Base-by-base conservation (phyloP, 2,113 vertebrate species). In the Pholis gunnellus region DNA sequence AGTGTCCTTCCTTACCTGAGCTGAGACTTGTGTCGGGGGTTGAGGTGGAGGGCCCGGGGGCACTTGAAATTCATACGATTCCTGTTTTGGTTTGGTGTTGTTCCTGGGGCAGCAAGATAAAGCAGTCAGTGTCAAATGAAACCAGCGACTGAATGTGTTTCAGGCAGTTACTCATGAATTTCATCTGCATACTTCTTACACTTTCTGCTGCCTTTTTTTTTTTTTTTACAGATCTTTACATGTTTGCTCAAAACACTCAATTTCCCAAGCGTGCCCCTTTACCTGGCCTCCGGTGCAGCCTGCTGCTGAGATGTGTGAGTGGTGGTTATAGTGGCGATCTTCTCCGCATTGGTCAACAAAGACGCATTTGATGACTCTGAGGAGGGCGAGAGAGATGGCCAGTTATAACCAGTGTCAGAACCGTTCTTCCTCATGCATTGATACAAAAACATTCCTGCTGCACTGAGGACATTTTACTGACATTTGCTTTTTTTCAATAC, bases 281-380 rank as follows among this genome's bases (percentile, higher is more conserved):
- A 99, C 98, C 97, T 98, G 91, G 96, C 94, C 94, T 99, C 98
- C 67, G 97, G 96, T 81, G 93, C 91, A 36, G 93, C 87, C 92
- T 95, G 95, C 72, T 97, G 98, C 94, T 98, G 98, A 92, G 97
- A 95, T 48, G 97, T 94, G 92, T 99, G 98, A 38, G 98, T 99
- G 88, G 98, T 99, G 87, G 98, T 99, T 90, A 99, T 99, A 79
- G 98, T 99, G 89, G 98, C 98, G 8, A 99, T 99, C 96, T 99
- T 99, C 95, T 99, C 98, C 1, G 98, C 98, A n/a, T 99, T 99
- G 91, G 98, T 99, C 95, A 99, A 93, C 94, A 99, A 95, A 60
- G 98, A 97, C 18, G 98, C 97, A 79, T 99, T 99, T 25, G 98
- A 99, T 46, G 98, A 98, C 90, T 99, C 98, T 99, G 95, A 2